Percentiles rank a stretch among this genome's conserved stretches.
Conservation (phyloP, 2,113 vertebrate genomes). For the Orycteropus afer region DNA sequence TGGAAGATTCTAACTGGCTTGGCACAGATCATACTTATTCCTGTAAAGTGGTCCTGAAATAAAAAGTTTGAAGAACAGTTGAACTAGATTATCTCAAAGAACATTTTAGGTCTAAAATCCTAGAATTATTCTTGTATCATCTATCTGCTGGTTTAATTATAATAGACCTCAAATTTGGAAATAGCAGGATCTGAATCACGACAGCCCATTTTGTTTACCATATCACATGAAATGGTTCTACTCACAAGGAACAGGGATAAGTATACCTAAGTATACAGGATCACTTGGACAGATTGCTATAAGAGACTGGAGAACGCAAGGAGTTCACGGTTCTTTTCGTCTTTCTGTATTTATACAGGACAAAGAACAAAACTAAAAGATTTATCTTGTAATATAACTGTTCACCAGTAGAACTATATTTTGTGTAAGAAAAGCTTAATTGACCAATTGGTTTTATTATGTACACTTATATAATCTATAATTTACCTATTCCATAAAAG, state of each 20-base stretch:
- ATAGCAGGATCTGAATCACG: not conserved
- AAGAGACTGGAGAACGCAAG: not conserved
- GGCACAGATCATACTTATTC: not conserved
- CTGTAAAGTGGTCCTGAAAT: not conserved
- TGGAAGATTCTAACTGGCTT: not conserved
- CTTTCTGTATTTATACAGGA: not conserved
- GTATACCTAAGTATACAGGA: not conserved
- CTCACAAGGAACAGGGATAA: not conserved
- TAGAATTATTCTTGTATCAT: not conserved
- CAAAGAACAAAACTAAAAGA: not conserved
- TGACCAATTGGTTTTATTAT: not conserved
- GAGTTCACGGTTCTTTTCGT: not conserved
- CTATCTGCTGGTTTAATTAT: not conserved
- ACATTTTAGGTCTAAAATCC: not conserved
- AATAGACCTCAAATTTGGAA: not conserved
- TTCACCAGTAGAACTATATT: not conserved
- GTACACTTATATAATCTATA: not conserved
- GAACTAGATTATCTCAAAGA: not conserved
- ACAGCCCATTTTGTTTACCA: not conserved
- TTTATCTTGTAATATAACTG: not conserved
- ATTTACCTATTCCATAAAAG: not conserved
- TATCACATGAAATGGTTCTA: not conserved
- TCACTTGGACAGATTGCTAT: not conserved
- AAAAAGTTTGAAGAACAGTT: not conserved
- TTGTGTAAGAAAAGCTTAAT: slow-evolving; percentile 26